A percentile compares a stretch with the other conserved stretches of the same genome.
Evolutionary conservation across 2,888 invertebrate genomes (phyloP).

Genomic region (Spialia ferax): DNA sequence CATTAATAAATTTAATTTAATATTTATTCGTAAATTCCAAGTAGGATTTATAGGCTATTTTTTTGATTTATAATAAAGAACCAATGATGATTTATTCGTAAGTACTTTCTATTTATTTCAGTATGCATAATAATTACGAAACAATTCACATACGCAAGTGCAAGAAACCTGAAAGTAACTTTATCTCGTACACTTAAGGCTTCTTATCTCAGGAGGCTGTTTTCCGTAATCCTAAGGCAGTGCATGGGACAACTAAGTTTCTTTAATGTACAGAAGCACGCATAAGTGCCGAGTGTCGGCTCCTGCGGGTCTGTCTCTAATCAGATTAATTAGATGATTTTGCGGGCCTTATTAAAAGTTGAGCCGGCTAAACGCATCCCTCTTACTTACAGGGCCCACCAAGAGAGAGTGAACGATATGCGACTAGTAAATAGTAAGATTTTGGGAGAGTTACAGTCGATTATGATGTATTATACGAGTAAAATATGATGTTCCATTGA

Average conservation of each 20-base stretch:
- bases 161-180: not conserved
- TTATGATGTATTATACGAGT: not conserved
- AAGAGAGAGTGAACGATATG: slow-evolving; percentile 2
- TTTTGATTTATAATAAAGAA: no score
- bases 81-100: no score
- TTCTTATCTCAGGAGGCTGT: slow-evolving; percentile 54
- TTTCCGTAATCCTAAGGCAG: slow-evolving; percentile 69
- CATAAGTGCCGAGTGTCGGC: slow-evolving; percentile 75
- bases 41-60: no score
- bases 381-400: slow-evolving; percentile 41
- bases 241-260: slow-evolving; percentile 77
- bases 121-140: not conserved
- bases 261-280: slow-evolving; percentile 76
- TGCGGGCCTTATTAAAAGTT: slow-evolving; percentile 85
- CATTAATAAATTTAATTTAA: no score
- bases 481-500: no score
- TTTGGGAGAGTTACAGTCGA: not conserved
- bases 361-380: slow-evolving; percentile 77
- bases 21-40: no score
- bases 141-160: not conserved
- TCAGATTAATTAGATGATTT: slow-evolving; percentile 85
- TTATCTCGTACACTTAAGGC: slow-evolving; percentile 3
- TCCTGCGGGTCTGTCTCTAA: slow-evolving; percentile 74
- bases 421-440: not conserved
- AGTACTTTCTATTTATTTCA: no score